A percentile compares a stretch with the other conserved stretches of the same genome.
phyloP scores from a whole-genome alignment of 2,888 invertebrate genomes.

The Drosophila borborema region DNA sequence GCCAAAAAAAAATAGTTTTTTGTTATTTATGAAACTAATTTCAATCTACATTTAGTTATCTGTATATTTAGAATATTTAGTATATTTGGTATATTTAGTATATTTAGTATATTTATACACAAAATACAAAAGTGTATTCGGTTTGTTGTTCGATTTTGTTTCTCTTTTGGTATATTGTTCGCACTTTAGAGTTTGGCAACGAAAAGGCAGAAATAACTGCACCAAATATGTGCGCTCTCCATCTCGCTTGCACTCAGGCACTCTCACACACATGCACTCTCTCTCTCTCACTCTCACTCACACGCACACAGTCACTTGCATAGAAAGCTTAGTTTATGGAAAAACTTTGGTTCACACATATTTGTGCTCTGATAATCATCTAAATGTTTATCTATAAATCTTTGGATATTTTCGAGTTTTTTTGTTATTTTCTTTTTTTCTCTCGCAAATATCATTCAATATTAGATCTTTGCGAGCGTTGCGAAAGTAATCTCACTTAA shows the following conservation, averaged over 20 bases:
- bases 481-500: slow-evolving; percentile 1
- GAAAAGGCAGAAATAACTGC: slow-evolving; percentile 44
- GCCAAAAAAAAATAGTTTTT: slow-evolving; percentile 20
- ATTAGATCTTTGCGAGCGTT: not conserved
- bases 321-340: slow-evolving; percentile 1
- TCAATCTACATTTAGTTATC: slow-evolving; percentile 4
- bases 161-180: slow-evolving; percentile 24
- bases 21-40: slow-evolving; percentile 12
- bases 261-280: not conserved
- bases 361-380: slow-evolving; percentile 7
- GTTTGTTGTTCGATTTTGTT: not conserved
- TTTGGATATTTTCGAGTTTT: not conserved
- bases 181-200: slow-evolving; percentile 58
- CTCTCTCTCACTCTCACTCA: not conserved
- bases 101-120: slow-evolving; percentile 10
- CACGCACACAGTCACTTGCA: not conserved
- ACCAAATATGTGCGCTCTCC: slow-evolving; percentile 17
- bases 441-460: not conserved
- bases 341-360: slow-evolving; percentile 10
- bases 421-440: not conserved
- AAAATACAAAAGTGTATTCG: slow-evolving; percentile 9
- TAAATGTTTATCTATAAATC: not conserved
- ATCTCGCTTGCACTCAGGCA: slow-evolving; percentile 1
- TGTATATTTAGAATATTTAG: slow-evolving; percentile 7
- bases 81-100: slow-evolving; percentile 9